These are phyloP conservation scores for Metridium senile DNA, from an alignment of 92 coral and sea anemone species.

Conservation along the genomic window DNA sequence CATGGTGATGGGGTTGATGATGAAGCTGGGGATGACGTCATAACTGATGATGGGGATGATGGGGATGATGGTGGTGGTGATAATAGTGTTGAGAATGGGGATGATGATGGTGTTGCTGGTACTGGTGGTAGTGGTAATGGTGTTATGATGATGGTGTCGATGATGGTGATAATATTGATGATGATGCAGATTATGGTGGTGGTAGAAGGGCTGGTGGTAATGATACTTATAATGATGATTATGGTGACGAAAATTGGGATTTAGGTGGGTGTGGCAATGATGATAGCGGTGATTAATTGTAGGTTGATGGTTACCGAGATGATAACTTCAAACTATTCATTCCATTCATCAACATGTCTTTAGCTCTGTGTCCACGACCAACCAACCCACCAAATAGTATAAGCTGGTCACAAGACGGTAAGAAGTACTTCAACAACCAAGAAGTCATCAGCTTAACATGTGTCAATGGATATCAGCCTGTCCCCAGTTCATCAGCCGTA, in stretches of 20 bases:
- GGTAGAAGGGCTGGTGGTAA: not conserved
- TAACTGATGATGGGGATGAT: not conserved
- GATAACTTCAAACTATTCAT: too few relatives aligned
- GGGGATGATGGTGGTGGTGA: not conserved
- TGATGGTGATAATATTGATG: not conserved
- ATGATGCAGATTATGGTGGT: not conserved
- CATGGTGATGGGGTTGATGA: not conserved
- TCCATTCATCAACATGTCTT: constrained; percentile 1
- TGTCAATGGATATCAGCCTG: constrained; percentile 51
- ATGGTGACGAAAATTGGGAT: too few relatives aligned
- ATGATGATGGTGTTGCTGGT: too few relatives aligned
- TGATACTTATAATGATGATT: not conserved
- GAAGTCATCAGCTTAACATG: constrained; percentile 56
- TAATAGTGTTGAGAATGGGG: not conserved
- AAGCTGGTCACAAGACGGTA: constrained; percentile 61
- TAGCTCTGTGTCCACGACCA: constrained; percentile 69
- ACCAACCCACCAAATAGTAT: constrained; percentile 9
- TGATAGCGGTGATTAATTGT: not conserved
- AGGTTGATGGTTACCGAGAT: too few relatives aligned
- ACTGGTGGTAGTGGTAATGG: not conserved
- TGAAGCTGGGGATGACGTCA: too few relatives aligned
- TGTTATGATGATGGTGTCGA: not conserved
- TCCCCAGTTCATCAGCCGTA: constrained; percentile 23
- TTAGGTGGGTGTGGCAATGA: not conserved
- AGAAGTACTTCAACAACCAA: constrained; percentile 40